These are phyloP conservation scores for Lagodon rhomboides DNA, from an alignment of 2,797 vertebrate species.

Conservation along the genomic window DNA sequence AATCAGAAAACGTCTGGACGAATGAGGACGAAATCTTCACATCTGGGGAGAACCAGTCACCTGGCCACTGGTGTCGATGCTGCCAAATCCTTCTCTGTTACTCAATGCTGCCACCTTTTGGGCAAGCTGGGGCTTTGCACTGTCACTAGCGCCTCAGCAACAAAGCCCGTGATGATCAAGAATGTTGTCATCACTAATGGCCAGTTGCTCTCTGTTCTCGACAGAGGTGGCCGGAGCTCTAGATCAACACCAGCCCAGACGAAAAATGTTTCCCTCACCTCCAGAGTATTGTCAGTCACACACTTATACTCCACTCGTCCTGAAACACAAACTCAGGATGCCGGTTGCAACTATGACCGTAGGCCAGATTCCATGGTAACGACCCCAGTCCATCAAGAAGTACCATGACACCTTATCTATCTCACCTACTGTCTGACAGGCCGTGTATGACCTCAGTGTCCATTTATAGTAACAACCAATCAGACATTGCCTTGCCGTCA, in stretches of 20 bases:
- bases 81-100: slow-evolving; percentile 71
- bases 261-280: slow-evolving; percentile 50
- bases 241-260: slow-evolving; percentile 68
- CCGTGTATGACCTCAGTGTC: slow-evolving; percentile 71
- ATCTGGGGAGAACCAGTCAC: slow-evolving; percentile 65
- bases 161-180: slow-evolving; percentile 65
- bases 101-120: slow-evolving; percentile 77
- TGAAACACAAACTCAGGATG: slow-evolving; percentile 52
- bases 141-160: slow-evolving; percentile 70
- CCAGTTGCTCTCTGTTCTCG: slow-evolving; percentile 67
- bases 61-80: slow-evolving; percentile 69
- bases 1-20: slow-evolving; percentile 56
- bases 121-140: slow-evolving; percentile 77
- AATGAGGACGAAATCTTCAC: slow-evolving; percentile 56
- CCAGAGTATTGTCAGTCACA: slow-evolving; percentile 44
- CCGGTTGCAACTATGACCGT: slow-evolving; percentile 42
- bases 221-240: slow-evolving; percentile 52
- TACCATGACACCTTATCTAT: slow-evolving; percentile 62
- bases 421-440: slow-evolving; percentile 70
- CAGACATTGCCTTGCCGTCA: slow-evolving; percentile 76
- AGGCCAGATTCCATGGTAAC: slow-evolving; percentile 45
- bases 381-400: slow-evolving; percentile 50
- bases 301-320: slow-evolving; percentile 49
- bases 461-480: slow-evolving; percentile 76
- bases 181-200: slow-evolving; percentile 71